Evolutionary conservation across 2,113 vertebrate species (phyloP).

Genomic region (Corapipo altera): DNA sequence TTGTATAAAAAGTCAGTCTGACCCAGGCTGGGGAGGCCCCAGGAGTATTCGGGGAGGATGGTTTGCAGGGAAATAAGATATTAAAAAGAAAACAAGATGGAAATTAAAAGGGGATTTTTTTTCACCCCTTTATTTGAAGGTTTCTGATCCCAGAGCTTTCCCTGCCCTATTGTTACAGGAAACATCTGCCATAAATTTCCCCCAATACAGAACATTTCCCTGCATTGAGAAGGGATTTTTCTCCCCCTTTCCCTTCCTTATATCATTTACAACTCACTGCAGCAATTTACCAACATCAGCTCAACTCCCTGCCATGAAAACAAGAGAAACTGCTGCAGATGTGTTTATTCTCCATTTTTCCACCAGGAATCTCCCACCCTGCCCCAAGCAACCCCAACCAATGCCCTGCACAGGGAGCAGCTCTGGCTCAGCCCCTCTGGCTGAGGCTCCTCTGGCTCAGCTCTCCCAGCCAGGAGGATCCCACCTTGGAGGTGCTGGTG

Average conservation of each 20-base stretch:
- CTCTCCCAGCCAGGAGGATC: rapidly evolving
- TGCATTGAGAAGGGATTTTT: neutral
- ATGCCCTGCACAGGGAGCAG: neutral
- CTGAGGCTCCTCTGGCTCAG: neutral
- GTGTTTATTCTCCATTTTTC: neutral
- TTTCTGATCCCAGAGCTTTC: neutral
- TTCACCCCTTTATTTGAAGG: neutral
- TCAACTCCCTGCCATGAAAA: neutral
- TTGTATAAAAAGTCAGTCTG: neutral
- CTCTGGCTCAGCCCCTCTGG: neutral
- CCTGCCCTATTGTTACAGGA: neutral
- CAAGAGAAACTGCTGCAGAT: neutral
- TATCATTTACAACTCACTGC: conserved; percentile 42
- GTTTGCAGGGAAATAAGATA: neutral
- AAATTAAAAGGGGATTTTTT: neutral
- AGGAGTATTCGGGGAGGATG: neutral
- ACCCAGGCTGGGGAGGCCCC: neutral
- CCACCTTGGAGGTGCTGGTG: rapidly evolving
- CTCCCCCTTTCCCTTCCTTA: neutral
- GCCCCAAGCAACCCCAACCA: neutral
- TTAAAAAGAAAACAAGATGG: neutral
- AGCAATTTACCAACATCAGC: conserved; percentile 24
- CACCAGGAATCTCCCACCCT: neutral
- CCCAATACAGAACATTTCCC: neutral
- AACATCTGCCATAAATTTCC: neutral